Conservation (phyloP, 2,797 vertebrate species). For the Neomorphus geoffroyi region DNA sequence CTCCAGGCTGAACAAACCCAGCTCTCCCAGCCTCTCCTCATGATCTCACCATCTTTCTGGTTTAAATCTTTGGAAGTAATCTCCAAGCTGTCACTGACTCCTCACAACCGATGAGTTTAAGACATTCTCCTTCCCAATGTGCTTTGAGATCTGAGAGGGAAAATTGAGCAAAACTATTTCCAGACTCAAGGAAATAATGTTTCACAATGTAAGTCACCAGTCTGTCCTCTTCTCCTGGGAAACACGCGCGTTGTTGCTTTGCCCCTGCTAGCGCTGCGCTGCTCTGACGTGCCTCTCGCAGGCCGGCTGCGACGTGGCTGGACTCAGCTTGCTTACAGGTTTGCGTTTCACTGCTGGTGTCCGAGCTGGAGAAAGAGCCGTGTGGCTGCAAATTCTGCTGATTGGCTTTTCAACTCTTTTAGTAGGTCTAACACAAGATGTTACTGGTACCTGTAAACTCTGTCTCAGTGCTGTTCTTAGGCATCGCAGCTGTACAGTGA, state of each 20-base stretch:
- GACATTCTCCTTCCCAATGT: not conserved
- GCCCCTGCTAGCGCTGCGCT: not conserved
- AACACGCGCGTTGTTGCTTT: fast-evolving
- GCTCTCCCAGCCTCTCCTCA: no score
- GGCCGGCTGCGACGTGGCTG: not conserved
- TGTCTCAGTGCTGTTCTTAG: not conserved
- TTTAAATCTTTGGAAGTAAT: not conserved
- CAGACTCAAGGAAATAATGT: not conserved
- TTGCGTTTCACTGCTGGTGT: not conserved
- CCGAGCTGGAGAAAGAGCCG: fast-evolving
- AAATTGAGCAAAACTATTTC: not conserved
- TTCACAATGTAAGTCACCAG: not conserved
- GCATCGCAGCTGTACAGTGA: not conserved
- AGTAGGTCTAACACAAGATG: not conserved
- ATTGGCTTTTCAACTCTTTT: fast-evolving
- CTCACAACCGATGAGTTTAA: not conserved
- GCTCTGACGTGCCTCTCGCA: not conserved
- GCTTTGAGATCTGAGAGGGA: not conserved
- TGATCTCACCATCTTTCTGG: not conserved
- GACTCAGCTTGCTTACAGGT: not conserved
- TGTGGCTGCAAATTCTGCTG: not conserved
- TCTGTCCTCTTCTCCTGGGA: not conserved
- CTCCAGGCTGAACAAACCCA: no score
- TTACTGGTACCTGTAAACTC: not conserved
- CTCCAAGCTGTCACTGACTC: not conserved